Base-by-base conservation (phyloP, 2,888 invertebrate species). In the Pseudococcus jackbeardsleyi region DNA sequence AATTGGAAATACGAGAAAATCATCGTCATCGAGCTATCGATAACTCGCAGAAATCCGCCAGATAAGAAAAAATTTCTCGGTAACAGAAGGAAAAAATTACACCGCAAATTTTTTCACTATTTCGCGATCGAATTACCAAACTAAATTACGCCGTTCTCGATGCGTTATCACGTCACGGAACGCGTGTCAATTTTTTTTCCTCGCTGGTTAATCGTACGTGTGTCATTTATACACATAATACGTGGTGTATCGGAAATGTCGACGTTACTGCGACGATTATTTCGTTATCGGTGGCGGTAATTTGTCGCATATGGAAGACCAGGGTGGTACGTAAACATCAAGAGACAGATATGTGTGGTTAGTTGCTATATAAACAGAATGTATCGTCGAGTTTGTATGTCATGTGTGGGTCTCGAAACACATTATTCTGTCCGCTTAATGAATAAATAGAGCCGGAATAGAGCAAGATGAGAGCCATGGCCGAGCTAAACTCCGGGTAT, bases 171-270 rank as follows among this genome's bases (percentile, higher is more conserved):
- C 7, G 7, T 39, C 3, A 3, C 0, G n/a, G 54, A 12, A n/a
- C 54, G n/a, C n/a, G 54, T 54, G 54, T 54, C 54, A 1, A 15
- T 12, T 50, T 54, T n/a, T 54, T 54, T 54, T 54, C 26, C 26
- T n/a, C 15, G n/a, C n/a, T 54, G 1, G 4, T 54, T 54, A 54
- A 17, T 54, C 54, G n/a, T 54, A 3, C 6, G 54, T 54, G 54
- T 17, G n/a, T 54, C n/a, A n/a, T 54, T 54, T 15, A 54, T 54
- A 5, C n/a, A 54, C n/a, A 54, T n/a, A 5, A 15, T 54, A 54
- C n/a, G 54, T 54, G 54, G 54, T 54, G 54, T 54, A 54, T 54
- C 17, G 54, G 54, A 54, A 54, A 54, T 54, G 54, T n/a, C 54
- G 6, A n/a, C 54, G 54, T 54, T 54, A n/a, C 50, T 15, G 54